These are phyloP conservation scores for Leuciscus waleckii DNA, from an alignment of 2,797 vertebrate genomes.

Conservation along the genomic window DNA sequence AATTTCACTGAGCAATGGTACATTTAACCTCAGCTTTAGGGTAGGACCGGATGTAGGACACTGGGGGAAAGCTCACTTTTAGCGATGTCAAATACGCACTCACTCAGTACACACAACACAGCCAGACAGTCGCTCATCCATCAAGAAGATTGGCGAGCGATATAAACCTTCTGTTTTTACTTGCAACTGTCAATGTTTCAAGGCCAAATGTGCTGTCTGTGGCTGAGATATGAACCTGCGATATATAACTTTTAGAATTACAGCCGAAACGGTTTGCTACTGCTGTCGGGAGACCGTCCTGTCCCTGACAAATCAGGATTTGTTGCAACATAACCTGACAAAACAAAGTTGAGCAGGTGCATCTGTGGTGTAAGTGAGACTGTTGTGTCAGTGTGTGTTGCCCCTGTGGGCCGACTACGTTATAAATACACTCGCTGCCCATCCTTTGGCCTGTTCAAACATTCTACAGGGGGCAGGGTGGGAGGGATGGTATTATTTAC, in stretches of 20 bases:
- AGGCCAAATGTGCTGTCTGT: conserved; percentile 11
- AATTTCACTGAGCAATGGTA: background rate
- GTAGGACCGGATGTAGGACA: background rate
- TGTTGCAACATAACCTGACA: conserved; percentile 14
- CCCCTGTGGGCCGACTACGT: conserved; percentile 22
- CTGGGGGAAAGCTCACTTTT: background rate
- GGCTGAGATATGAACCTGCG: background rate
- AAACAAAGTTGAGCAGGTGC: conserved; percentile 48
- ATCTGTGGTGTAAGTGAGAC: conserved; percentile 32
- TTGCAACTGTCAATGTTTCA: conserved; percentile 34
- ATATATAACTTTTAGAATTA: conserved; percentile 25
- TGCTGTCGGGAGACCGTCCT: conserved; percentile 22
- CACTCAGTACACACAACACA: conserved; percentile 18
- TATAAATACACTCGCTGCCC: conserved; percentile 60
- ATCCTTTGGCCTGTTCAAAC: conserved; percentile 52
- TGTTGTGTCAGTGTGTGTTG: conserved; percentile 32
- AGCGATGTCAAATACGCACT: background rate
- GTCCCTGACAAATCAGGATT: conserved; percentile 11
- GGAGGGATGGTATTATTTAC: conserved; percentile 54
- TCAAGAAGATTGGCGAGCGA: conserved; percentile 32
- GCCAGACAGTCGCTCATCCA: conserved; percentile 24
- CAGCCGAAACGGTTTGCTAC: background rate
- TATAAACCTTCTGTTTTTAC: conserved; percentile 37
- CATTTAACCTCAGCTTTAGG: background rate
- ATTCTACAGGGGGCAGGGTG: conserved; percentile 55